Evolutionary conservation across 2,797 vertebrate species (phyloP), one percentile per base, ranked within the genome.

Genomic region (Lophius americanus): DNA sequence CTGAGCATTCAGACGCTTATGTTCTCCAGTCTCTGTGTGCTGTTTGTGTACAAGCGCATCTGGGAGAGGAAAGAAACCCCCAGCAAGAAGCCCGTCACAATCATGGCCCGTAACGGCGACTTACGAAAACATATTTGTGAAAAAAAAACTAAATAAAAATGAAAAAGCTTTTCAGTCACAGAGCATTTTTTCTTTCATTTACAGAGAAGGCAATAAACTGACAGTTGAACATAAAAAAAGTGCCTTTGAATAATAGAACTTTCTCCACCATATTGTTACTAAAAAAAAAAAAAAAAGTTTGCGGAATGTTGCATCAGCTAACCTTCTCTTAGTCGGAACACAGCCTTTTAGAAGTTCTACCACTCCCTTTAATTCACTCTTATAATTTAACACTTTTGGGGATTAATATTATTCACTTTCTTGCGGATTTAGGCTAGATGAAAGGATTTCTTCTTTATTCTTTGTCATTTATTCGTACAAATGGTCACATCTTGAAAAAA

Each of bases 41-140:
- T 88, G 79, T 87, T 88, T 81, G 87, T 81, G 60, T 91, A 91
- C 86, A 90, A 89, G 86, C 77, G 68, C 56, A 66, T 86, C 77
- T 79, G 54, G 33, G 59, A 75, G 75, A 74, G 79, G 68, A 83
- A 84, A 88, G 23, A 23, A 23, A 23, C 23, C 23, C 23, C 23
- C 78, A 81, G 78, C 61, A 50, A 75, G 23, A 86, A 86, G 81
- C 77, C 79, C 37, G 73, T 70, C 79, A 91, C 85, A 88, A 88
- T 91, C 88, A 75, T 75, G 60, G 81, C 66, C 87, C 65, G 57
- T 73, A 82, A 88, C 90, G 88, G 85, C 86, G 75, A 85, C 74
- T 83, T 76, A 43, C 82, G 75, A 84, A 68, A 83, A 82, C 64
- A 73, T 59, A 52, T 63, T 58, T 76, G 75, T 85, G 79, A 73